Conservation (phyloP, 23 tunicate genomes). For the Halocynthia aurantium region DNA sequence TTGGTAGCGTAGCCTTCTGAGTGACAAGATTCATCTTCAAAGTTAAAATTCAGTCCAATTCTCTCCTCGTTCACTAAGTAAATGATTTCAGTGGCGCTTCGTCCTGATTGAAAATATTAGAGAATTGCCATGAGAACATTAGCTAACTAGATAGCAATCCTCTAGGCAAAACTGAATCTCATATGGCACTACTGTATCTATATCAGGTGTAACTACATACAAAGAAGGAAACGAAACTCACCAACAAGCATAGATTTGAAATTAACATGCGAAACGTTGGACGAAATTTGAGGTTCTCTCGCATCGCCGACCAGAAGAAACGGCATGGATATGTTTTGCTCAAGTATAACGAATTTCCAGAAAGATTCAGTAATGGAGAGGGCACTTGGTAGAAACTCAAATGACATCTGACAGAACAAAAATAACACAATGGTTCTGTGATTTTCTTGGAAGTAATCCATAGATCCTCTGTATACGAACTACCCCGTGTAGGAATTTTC, state of each 20-base stretch:
- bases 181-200: no score
- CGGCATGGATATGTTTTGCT: constrained; percentile 77
- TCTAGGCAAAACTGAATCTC: no score
- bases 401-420: constrained; percentile 30
- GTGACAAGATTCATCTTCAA: constrained; percentile 59
- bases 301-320: constrained; percentile 80
- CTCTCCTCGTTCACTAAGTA: constrained; percentile 66
- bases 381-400: constrained; percentile 46
- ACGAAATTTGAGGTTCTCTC: constrained; percentile 55
- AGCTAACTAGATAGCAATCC: no score
- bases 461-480: no score
- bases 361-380: constrained; percentile 60
- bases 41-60: constrained; percentile 54
- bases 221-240: constrained; percentile 5
- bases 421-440: background rate
- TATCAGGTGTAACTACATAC: no score
- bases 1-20: constrained; percentile 57
- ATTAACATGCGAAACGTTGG: constrained; percentile 60
- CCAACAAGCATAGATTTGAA: constrained; percentile 73
- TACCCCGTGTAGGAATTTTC: no score
- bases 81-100: constrained; percentile 46
- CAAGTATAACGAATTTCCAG: constrained; percentile 83
- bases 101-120: constrained; percentile 28
- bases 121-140: no score
- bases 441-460: no score